These are phyloP conservation scores for Cheilosia scutellata DNA, from an alignment of 2,888 invertebrate genomes.

Conservation along the genomic window DNA sequence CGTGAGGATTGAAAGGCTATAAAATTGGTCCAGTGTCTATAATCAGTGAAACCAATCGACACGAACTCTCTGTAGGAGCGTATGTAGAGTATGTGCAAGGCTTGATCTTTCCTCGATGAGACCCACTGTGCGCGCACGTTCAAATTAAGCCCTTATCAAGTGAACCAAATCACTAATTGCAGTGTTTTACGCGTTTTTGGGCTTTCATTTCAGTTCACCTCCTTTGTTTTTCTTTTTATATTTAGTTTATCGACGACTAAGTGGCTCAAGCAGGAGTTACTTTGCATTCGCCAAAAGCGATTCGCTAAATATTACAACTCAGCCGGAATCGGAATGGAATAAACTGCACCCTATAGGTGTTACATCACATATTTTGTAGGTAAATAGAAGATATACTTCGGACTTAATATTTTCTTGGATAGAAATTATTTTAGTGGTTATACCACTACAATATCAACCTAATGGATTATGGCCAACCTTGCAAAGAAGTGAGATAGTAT, in stretches of 20 bases:
- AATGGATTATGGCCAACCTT: too few relatives aligned
- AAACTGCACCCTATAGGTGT: background rate
- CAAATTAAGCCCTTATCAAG: slow-evolving; percentile 81
- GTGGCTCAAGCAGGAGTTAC: slow-evolving; percentile 46
- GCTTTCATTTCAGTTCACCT: slow-evolving; percentile 55
- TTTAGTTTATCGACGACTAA: slow-evolving; percentile 39
- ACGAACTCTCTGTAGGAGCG: slow-evolving; percentile 65
- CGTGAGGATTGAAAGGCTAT: slow-evolving; percentile 75
- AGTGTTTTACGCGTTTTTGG: slow-evolving; percentile 75
- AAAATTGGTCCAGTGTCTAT: slow-evolving; percentile 75
- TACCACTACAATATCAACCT: too few relatives aligned
- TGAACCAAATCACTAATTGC: slow-evolving; percentile 83
- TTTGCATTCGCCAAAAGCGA: background rate
- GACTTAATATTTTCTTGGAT: too few relatives aligned
- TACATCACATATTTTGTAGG: too few relatives aligned
- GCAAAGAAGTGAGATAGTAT: too few relatives aligned
- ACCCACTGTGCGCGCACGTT: slow-evolving; percentile 71
- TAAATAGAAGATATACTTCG: too few relatives aligned
- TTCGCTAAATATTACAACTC: background rate
- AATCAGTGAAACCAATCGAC: slow-evolving; percentile 75
- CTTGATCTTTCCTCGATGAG: slow-evolving; percentile 55
- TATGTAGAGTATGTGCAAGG: slow-evolving; percentile 45
- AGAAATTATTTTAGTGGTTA: too few relatives aligned
- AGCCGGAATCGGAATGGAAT: background rate
- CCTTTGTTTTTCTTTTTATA: background rate